phyloP scores from a whole-genome alignment of 1,140 invertebrate genomes.

The Lutraria rhynchaena region DNA sequence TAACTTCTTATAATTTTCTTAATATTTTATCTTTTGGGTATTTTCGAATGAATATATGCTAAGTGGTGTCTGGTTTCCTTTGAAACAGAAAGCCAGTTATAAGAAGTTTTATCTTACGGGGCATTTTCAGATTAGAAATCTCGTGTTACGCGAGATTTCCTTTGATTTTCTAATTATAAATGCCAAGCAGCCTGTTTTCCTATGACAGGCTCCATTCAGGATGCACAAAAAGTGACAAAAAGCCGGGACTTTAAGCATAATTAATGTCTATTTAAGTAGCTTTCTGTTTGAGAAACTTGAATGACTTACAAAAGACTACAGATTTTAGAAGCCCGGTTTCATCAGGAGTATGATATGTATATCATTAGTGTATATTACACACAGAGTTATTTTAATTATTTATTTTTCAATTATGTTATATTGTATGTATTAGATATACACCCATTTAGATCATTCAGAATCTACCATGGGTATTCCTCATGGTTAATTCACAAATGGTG shows the following conservation, averaged over 20 bases:
- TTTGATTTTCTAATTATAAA: conserved; percentile 51
- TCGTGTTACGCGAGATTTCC: conserved; percentile 23
- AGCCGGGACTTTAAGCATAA: conserved; percentile 40
- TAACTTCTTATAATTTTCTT: conserved; percentile 54
- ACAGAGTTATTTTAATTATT: too few relatives aligned
- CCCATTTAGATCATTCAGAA: too few relatives aligned
- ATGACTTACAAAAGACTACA: too few relatives aligned
- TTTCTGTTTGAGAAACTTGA: neutral
- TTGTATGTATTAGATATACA: too few relatives aligned
- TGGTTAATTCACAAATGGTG: too few relatives aligned
- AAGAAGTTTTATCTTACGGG: conserved; percentile 17
- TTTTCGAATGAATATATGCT: conserved; percentile 31
- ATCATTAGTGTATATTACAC: too few relatives aligned
- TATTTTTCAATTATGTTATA: too few relatives aligned
- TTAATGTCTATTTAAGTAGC: conserved; percentile 54
- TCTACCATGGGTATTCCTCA: too few relatives aligned
- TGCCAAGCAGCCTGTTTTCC: conserved; percentile 35
- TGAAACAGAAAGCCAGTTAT: conserved; percentile 12
- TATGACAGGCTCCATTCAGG: conserved; percentile 37
- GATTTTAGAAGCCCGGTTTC: too few relatives aligned
- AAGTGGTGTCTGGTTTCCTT: conserved; percentile 26
- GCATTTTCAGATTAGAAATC: conserved; percentile 46
- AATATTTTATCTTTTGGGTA: conserved; percentile 43
- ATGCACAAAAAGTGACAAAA: conserved; percentile 38
- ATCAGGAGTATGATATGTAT: too few relatives aligned